A percentile compares a stretch with the other conserved stretches of the same genome.
phyloP scores from a whole-genome alignment of 2,113 vertebrate species.

The Panthera uncia region DNA sequence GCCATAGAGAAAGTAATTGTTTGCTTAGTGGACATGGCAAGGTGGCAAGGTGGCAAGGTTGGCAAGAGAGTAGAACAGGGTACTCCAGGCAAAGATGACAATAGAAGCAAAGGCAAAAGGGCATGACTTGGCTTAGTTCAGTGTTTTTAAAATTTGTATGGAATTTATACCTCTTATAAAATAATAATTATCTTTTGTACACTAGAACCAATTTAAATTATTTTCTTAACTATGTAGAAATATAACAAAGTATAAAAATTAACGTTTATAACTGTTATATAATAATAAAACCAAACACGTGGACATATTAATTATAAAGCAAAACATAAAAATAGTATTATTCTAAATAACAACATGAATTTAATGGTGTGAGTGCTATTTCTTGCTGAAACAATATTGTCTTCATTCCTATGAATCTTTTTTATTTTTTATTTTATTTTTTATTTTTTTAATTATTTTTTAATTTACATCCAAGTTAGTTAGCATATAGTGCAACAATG shows the following conservation, averaged over 20 bases:
- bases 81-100: background rate
- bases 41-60: background rate
- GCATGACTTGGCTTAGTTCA: background rate
- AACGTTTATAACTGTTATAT: background rate
- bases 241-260: background rate
- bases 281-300: conserved; percentile 19
- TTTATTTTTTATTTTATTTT: too few species aligned
- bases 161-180: background rate
- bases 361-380: background rate
- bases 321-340: background rate
- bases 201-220: background rate
- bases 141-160: background rate
- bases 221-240: background rate
- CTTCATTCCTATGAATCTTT: background rate
- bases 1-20: background rate
- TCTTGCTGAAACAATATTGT: background rate
- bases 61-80: background rate
- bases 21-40: background rate
- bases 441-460: too few species aligned
- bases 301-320: background rate
- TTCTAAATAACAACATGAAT: background rate
- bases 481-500: too few species aligned
- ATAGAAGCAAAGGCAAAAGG: background rate
- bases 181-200: background rate
- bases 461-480: too few species aligned